Conservation (phyloP, 37 sponge, comb jelly and placozoan genomes). For the Agelas oroides region DNA sequence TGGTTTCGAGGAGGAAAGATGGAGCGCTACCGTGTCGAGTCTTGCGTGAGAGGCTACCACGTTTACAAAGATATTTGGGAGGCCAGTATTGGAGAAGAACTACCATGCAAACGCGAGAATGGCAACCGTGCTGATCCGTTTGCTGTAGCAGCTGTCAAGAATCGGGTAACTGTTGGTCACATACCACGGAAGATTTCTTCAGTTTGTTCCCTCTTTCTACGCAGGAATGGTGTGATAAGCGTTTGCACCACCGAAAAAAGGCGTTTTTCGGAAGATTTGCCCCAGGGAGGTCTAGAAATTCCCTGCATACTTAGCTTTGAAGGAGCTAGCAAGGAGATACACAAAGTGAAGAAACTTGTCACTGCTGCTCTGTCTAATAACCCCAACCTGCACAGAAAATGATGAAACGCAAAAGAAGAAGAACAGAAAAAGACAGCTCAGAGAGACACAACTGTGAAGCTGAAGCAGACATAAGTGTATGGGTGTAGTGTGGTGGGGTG, state of each 20-base stretch:
- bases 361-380: neutral
- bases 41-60: slow-evolving; percentile 23
- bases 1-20: too few species aligned
- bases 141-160: slow-evolving; percentile 34
- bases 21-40: neutral
- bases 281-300: slow-evolving; percentile 46
- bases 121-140: slow-evolving; percentile 12
- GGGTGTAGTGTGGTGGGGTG: slow-evolving; percentile 1
- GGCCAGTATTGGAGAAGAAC: slow-evolving; percentile 12
- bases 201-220: slow-evolving; percentile 31
- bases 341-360: slow-evolving; percentile 7
- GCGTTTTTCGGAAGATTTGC: slow-evolving; percentile 9
- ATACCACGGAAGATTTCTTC: slow-evolving; percentile 36
- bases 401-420: neutral
- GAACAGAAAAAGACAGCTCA: neutral
- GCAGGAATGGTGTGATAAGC: slow-evolving; percentile 16
- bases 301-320: slow-evolving; percentile 6
- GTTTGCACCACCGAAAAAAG: slow-evolving; percentile 6
- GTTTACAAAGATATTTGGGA: slow-evolving; percentile 20
- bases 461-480: neutral
- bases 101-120: slow-evolving; percentile 7
- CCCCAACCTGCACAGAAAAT: neutral
- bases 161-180: slow-evolving; percentile 17
- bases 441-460: neutral
- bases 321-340: neutral